Conservation (phyloP, 2,113 vertebrate species). For the Chlamydotis undulata region DNA sequence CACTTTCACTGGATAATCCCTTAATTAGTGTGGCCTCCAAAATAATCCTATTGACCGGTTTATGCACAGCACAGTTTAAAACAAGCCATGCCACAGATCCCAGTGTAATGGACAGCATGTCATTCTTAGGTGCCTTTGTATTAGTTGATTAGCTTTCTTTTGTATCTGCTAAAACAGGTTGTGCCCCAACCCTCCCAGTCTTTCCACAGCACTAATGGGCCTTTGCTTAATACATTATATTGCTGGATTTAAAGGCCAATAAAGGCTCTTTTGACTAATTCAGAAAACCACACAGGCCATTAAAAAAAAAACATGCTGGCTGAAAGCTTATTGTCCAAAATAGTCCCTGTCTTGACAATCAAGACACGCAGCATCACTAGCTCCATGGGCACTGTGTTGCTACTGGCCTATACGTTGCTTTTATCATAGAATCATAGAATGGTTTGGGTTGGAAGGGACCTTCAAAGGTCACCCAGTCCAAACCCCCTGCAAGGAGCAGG, state of each 20-base stretch:
- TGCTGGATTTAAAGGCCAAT: not conserved
- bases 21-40: not conserved
- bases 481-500: too few relatives aligned
- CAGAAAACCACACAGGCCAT: not conserved
- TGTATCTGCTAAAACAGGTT: not conserved
- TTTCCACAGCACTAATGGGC: not conserved
- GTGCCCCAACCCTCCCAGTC: not conserved
- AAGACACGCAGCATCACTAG: not conserved
- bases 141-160: not conserved
- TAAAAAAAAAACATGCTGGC: not conserved
- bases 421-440: not conserved
- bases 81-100: not conserved
- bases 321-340: not conserved
- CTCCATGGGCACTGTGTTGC: not conserved
- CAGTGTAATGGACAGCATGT: not conserved
- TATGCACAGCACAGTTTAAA: not conserved
- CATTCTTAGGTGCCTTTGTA: not conserved
- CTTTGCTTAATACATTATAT: not conserved
- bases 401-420: not conserved
- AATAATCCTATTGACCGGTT: constrained; percentile 2
- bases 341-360: not conserved
- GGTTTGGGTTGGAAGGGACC: too few relatives aligned
- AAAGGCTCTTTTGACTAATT: not conserved
- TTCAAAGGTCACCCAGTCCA: too few relatives aligned
- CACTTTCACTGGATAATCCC: constrained; percentile 3